Evolutionary conservation across 2,113 vertebrate species (phyloP), one percentile per base, ranked within the genome.

Genomic region (Chaetura pelagica): DNA sequence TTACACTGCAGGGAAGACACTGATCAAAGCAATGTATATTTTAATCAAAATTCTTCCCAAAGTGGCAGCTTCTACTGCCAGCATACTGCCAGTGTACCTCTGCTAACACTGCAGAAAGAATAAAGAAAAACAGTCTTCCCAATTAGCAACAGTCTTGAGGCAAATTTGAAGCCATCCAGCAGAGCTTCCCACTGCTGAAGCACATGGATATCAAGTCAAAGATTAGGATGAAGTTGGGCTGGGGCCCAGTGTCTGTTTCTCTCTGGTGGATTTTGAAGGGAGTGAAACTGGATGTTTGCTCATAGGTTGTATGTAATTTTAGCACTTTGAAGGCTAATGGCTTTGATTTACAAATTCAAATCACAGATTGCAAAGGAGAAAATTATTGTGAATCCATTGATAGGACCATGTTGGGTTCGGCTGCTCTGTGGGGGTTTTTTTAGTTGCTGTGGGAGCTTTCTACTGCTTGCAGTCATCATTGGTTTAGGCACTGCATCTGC

Each of bases 21-120:
- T 83, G 81, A 96, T 91, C 89, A 93, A 91, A 95, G 82, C 81
- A 73, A 62, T 49, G 74, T 46, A 19, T 83, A 85, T 91, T 96
- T 95, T 85, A 80, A 85, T 94, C 87, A 90, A 32, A 94, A 93
- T 49, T 89, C 71, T 89, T 94, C 74, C 89, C 63, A 83, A 93
- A 92, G 88, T 77, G 67, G 71, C 67, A 84, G 81, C 61, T 91
- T 79, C 62, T 35, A 68, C 38, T 64, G 44, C 83, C 69, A 89
- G 69, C 66, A 77, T n/a, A 8, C 64, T 84, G 49, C 67, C 44
- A 64, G 48, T 19, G 46, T 76, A 62, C 71, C 71, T 94, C 40
- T 94, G 91, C 87, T 93, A 93, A 38, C 74, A 66, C 67, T 83
- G 93, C 83, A 84, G 77, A 69, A 87, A 80, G 55, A 76, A 38